Evolutionary conservation across 2,113 vertebrate genomes (phyloP), one percentile per base, ranked within the genome.

Genomic region (Galbula dea): DNA sequence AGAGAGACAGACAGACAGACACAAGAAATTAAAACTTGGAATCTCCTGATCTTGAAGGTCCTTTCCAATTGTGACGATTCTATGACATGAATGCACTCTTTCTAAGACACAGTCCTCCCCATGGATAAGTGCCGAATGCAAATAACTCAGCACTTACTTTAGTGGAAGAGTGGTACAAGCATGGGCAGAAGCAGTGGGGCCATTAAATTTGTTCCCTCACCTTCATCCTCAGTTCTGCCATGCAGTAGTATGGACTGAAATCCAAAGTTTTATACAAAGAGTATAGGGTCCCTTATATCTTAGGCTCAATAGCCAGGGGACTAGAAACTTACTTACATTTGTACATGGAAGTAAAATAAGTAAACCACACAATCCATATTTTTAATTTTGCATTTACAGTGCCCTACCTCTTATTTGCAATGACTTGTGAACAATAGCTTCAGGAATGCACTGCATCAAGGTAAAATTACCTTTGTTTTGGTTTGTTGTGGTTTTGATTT

Each of bases 131-230:
- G 12, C 43, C 85, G 48, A n/a, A 21, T 41, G 15, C 61, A 84
- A 52, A n/a, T 18, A 76, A 48, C 45, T 52, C 7, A 7, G 4
- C 66, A 29, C 36, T 52, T 0, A 0, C 30, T 18, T 23, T 18
- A 32, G 36, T 39, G 57, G 30, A 23, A 36, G 36, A 74, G 24
- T 23, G 15, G 32, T 57, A 75, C 36, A 41, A 52, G 24, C 12
- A 83, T 0, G 1, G 32, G 29, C 84, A 80, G 62, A 43, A 68
- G 37, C 27, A 52, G 10, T 5, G 36, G 5, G 17, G 14, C 21
- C 54, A 54, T 34, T 63, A 29, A 2, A 61, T 49, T 8, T 67
- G 59, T 41, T 63, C 37, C 20, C 9, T 46, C 51, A 21, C 24
- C 51, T 61, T 55, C 48, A 24, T 39, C 84, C n/a, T 34, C 74